Evolutionary conservation across 2,797 vertebrate species (phyloP).

Genomic region (Chlorospingus flavigularis): DNA sequence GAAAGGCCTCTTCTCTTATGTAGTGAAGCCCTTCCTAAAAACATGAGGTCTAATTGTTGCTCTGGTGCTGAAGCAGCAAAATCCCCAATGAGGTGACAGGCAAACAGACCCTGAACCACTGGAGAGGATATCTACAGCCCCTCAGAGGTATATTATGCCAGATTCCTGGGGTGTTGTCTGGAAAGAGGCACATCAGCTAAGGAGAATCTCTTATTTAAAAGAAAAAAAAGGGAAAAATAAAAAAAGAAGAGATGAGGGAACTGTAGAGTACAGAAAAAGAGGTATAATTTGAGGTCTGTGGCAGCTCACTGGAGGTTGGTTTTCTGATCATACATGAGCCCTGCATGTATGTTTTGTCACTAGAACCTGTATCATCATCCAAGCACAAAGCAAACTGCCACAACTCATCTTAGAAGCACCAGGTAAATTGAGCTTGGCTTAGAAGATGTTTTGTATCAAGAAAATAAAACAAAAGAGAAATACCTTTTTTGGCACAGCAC

Average conservation of each 20-base stretch:
- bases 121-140: not conserved
- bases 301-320: not conserved
- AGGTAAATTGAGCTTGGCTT: not conserved
- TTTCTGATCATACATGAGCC: not conserved
- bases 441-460: not conserved
- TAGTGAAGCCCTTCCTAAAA: not conserved
- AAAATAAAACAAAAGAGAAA: not conserved
- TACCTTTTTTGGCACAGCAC: not conserved
- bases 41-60: not conserved
- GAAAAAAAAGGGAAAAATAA: too few species aligned
- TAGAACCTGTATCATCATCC: not conserved
- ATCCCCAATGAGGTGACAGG: not conserved
- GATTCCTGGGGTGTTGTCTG: not conserved
- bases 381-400: not conserved
- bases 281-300: too few species aligned
- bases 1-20: not conserved
- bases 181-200: not conserved
- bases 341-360: not conserved
- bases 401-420: not conserved
- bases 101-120: not conserved
- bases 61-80: not conserved
- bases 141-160: not conserved
- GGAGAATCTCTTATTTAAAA: not conserved
- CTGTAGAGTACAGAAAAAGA: not conserved
- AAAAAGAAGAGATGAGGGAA: not conserved